Evolutionary conservation across 2,797 vertebrate genomes (phyloP).

Genomic region (Chelon labrosus): DNA sequence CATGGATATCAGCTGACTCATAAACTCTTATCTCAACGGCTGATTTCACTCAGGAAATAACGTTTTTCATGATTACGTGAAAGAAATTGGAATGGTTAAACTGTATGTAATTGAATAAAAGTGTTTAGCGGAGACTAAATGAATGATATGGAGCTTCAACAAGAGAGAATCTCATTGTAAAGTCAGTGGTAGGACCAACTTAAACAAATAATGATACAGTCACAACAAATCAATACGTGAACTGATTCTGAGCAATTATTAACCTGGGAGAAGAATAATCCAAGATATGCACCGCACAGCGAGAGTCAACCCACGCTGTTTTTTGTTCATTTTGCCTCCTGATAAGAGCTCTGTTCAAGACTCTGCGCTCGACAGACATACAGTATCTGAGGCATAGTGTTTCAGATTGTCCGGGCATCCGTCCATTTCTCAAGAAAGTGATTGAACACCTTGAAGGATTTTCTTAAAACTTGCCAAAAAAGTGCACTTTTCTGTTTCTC

Average conservation of each 20-base stretch:
- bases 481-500: too few species aligned
- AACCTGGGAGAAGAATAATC: constrained; percentile 29
- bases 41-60: constrained; percentile 1
- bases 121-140: neutral
- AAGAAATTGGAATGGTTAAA: constrained; percentile 14
- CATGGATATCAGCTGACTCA: constrained; percentile 2
- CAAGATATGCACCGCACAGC: constrained; percentile 23
- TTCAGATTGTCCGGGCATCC: too few species aligned
- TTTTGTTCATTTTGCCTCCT: constrained; percentile 11
- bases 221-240: constrained; percentile 26
- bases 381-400: too few species aligned
- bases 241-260: constrained; percentile 23
- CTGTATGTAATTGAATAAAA: constrained; percentile 14
- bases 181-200: constrained; percentile 6
- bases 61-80: constrained; percentile 10
- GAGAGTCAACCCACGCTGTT: constrained; percentile 39
- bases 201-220: constrained; percentile 1
- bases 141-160: constrained; percentile 4
- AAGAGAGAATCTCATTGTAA: constrained; percentile 8
- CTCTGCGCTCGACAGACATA: constrained; percentile 22
- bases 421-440: too few species aligned
- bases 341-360: constrained; percentile 11
- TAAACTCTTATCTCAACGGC: neutral
- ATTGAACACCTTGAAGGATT: too few species aligned
- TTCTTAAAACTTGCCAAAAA: too few species aligned